Base-by-base conservation (phyloP, 2,113 vertebrate species). In the Hippolais icterina region DNA sequence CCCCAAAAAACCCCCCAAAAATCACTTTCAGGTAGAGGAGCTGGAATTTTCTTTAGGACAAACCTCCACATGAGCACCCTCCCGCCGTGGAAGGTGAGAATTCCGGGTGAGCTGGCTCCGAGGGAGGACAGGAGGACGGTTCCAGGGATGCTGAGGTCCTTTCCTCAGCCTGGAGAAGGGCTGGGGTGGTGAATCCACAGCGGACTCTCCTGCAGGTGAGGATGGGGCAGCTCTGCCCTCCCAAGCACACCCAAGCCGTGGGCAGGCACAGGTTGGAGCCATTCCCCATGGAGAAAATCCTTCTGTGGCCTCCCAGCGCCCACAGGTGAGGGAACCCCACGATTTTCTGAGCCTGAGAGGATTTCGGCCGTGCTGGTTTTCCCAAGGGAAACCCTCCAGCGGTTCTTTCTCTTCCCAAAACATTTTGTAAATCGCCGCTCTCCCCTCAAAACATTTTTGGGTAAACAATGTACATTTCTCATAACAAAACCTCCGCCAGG, bases 11-110 rank as follows among this genome's bases (percentile, higher is more conserved):
- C 2, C 27, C 52, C 12, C 42, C 42, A 42, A 44, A 44, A 44
- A 44, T 16, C 42, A 22, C 13, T 74, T 46, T 35, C 39, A 35
- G 44, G 19, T 1, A 39, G 11, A 60, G 21, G 50, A 90, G 77
- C 72, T 75, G 91, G 76, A 86, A 89, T 90, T 89, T 94, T 87
- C 86, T 92, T 39, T 8, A 42, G 88, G 76, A 88, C 46, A 29
- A 85, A 49, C 41, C 63, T 24, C 44, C 86, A n/a, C 49, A 25
- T 0, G 12, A 90, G 66, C 1, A 14, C 14, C 25, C 29, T 50
- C 52, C 69, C 54, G 64, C 31, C 1, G 11, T 12, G 79, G 24
- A 68, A 93, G 44, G 66, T 44, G 46, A 53, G 54, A 31, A 61
- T 57, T 72, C 76, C 80, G n/a, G 1, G 3, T 19, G 89, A 82